Evolutionary conservation across 2,888 invertebrate genomes (phyloP).

Genomic region (Apoda limacodes): DNA sequence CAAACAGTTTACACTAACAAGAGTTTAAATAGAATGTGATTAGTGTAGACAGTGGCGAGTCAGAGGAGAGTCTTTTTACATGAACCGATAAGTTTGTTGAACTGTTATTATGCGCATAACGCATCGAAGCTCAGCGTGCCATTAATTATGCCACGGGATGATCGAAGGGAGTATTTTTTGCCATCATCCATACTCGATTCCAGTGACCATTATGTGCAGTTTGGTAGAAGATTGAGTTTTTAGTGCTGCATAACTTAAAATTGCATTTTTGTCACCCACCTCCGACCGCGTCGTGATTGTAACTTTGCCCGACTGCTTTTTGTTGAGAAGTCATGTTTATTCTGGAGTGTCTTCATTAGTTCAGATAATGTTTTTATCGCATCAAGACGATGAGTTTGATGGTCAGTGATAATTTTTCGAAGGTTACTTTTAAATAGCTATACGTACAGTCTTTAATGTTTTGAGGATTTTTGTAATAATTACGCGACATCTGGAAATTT

Average conservation of each 20-base stretch:
- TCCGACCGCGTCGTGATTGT: slow-evolving; percentile 33
- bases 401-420: slow-evolving; percentile 29
- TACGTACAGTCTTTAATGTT: too few relatives aligned
- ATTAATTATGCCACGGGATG: slow-evolving; percentile 57
- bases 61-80: too few relatives aligned
- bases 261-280: slow-evolving; percentile 66
- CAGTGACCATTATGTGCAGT: slow-evolving; percentile 19
- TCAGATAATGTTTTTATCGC: slow-evolving; percentile 24
- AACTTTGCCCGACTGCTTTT: slow-evolving; percentile 32
- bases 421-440: too few relatives aligned
- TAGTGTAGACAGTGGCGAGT: too few relatives aligned
- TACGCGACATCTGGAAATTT: too few relatives aligned
- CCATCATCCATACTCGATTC: slow-evolving; percentile 18
- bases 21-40: too few relatives aligned
- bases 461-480: too few relatives aligned
- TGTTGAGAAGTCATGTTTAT: slow-evolving; percentile 42
- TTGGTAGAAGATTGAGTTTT: slow-evolving; percentile 50
- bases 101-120: slow-evolving; percentile 17
- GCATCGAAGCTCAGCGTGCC: slow-evolving; percentile 41
- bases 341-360: slow-evolving; percentile 56
- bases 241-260: slow-evolving; percentile 55
- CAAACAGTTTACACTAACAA: too few relatives aligned
- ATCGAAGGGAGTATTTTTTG: slow-evolving; percentile 44
- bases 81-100: too few relatives aligned
- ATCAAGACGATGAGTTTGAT: slow-evolving; percentile 28